phyloP scores from a whole-genome alignment of 1,140 invertebrate genomes.

The Luehdorfia chinensis region DNA sequence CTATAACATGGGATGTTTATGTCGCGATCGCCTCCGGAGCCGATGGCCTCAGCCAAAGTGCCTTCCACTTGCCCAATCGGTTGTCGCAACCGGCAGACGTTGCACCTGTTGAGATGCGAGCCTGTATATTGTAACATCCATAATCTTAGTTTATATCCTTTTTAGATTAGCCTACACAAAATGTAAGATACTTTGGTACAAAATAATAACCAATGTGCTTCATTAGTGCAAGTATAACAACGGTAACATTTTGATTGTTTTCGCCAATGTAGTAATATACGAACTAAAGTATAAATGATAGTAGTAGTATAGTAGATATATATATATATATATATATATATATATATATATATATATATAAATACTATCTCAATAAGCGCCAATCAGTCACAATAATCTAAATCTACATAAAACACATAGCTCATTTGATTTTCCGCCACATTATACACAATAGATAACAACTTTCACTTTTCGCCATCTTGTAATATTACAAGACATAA shows the following conservation, averaged over 20 bases:
- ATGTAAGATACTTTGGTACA: background rate
- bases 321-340: no score
- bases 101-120: conserved; percentile 62
- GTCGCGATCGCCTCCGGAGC: conserved; percentile 57
- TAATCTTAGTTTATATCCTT: conserved; percentile 14
- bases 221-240: no score
- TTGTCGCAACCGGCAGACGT: conserved; percentile 68
- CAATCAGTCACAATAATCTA: no score
- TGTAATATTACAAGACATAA: conserved; percentile 8
- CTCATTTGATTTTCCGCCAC: conserved; percentile 10
- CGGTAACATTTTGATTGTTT: no score
- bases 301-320: no score
- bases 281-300: no score
- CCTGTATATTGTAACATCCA: conserved; percentile 44
- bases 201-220: background rate
- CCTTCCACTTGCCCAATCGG: conserved; percentile 63
- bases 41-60: conserved; percentile 60
- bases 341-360: no score
- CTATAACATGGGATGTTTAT: conserved; percentile 66
- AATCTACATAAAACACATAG: no score
- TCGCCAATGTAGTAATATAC: no score
- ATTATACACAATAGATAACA: conserved; percentile 5
- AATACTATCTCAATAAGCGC: no score
- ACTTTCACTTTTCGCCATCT: conserved; percentile 37
- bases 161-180: background rate